Base-by-base conservation (phyloP, 2,113 vertebrate genomes). In the Hypomesus transpacificus region DNA sequence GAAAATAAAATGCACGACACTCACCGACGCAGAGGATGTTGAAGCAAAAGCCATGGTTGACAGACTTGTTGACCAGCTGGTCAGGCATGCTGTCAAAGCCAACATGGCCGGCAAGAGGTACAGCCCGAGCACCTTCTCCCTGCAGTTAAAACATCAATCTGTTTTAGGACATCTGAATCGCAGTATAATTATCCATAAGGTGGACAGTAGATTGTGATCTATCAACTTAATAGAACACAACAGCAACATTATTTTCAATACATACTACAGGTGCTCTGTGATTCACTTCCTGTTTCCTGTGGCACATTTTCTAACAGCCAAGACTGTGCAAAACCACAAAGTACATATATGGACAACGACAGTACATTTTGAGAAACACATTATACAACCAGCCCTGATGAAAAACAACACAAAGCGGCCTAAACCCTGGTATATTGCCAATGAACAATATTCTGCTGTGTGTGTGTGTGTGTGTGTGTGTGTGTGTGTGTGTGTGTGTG, bases 11-110 rank as follows among this genome's bases (percentile, higher is more conserved):
- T 21, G 9, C 75, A 76, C 60, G 60, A 75, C 11, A 98, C 97
- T 96, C 91, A 99, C 97, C 97, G 91, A 99, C 94, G 77, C 97
- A 99, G 83, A 99, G 93, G 91, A 99, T 98, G 93, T 99, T 99
- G 87, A 99, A 99, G 91, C 94, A 98, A 92, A 99, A 99, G 65
- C 97, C 97, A 68, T 98, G 95, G 90, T 93, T 95, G 82, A 99
- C 94, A 21, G 97, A 98, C 88, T 98, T 98, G 93, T 98, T 99
- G 90, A 99, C 97, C 95, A 99, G 93, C 91, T 99, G 97, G 93
- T 98, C 97, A 54, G 97, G 97, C 96, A 99, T 94, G 90, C 97
- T 98, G 91, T 99, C 97, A 87, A 99, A 99, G 86, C 97, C 97
- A 62, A 99, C 97, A 53, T 99, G 97, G 85, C 96, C 97, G 0